Conservation (phyloP, 2,113 vertebrate species). For the Cathartes aura region DNA sequence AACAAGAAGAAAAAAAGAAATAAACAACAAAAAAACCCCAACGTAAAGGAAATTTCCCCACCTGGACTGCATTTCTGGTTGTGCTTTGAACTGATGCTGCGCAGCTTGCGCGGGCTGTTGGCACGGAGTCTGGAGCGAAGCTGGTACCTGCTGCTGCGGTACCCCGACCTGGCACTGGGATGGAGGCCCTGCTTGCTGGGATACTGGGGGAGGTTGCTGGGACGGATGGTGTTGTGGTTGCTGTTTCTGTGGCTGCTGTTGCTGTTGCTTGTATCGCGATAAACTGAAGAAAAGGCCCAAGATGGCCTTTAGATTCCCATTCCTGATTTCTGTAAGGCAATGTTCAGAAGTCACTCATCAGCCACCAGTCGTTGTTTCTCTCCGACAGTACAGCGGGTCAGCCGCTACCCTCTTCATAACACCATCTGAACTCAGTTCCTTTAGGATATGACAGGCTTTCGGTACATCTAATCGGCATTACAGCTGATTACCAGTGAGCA, state of each 20-base stretch:
- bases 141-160: constrained; percentile 62
- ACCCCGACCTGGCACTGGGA: constrained; percentile 72
- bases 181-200: constrained; percentile 64
- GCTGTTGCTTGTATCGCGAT: constrained; percentile 96
- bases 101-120: constrained; percentile 73
- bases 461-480: neutral
- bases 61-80: constrained; percentile 98
- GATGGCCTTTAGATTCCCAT: constrained; percentile 99
- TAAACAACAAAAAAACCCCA: accelerated
- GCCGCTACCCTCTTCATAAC: neutral
- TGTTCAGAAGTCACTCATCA: neutral
- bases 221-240: constrained; percentile 56
- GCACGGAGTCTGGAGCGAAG: constrained; percentile 72
- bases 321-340: constrained; percentile 92
- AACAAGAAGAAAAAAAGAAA: neutral
- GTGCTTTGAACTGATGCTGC: constrained; percentile 82
- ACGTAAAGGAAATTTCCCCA: constrained; percentile 56
- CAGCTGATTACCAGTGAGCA: constrained; percentile 16
- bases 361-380: neutral
- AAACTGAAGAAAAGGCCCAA: constrained; percentile 98
- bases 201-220: constrained; percentile 28
- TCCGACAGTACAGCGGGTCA: neutral
- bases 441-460: neutral
- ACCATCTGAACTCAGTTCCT: neutral
- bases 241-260: constrained; percentile 83